Conservation (phyloP, 2,888 invertebrate species). For the Apotomis capreana region DNA sequence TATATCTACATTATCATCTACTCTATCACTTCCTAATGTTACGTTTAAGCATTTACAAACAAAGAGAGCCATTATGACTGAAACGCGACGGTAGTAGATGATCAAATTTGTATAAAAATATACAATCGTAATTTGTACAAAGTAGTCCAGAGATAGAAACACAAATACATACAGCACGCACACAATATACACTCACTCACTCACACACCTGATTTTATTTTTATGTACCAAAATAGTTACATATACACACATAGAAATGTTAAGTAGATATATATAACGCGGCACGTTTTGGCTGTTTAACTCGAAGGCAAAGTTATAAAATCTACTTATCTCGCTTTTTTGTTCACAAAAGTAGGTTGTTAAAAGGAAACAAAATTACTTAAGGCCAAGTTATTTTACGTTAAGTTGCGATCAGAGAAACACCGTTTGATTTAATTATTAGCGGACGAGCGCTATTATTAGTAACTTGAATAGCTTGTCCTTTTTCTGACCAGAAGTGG, state of each 20-base stretch:
- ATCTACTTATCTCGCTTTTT: slow-evolving; percentile 8
- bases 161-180: slow-evolving; percentile 46
- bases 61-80: slow-evolving; percentile 79
- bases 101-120: slow-evolving; percentile 66
- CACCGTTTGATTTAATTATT: not conserved
- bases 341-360: not conserved
- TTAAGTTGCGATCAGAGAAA: not conserved
- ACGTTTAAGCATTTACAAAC: slow-evolving; percentile 92
- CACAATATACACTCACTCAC: slow-evolving; percentile 51
- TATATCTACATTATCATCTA: slow-evolving; percentile 81
- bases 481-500: not conserved
- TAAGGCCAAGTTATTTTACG: not conserved
- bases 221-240: slow-evolving; percentile 33
- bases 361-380: slow-evolving; percentile 8
- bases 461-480: not conserved
- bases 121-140: slow-evolving; percentile 62
- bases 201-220: slow-evolving; percentile 41
- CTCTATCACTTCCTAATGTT: slow-evolving; percentile 84
- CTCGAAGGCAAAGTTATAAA: not conserved
- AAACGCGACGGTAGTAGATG: slow-evolving; percentile 51
- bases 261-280: slow-evolving; percentile 18
- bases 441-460: not conserved
- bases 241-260: slow-evolving; percentile 8
- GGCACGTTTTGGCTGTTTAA: slow-evolving; percentile 37
- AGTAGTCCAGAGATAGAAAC: slow-evolving; percentile 56